phyloP scores from a whole-genome alignment of 2,113 vertebrate species.

The human (Homo sapiens) region DNA sequence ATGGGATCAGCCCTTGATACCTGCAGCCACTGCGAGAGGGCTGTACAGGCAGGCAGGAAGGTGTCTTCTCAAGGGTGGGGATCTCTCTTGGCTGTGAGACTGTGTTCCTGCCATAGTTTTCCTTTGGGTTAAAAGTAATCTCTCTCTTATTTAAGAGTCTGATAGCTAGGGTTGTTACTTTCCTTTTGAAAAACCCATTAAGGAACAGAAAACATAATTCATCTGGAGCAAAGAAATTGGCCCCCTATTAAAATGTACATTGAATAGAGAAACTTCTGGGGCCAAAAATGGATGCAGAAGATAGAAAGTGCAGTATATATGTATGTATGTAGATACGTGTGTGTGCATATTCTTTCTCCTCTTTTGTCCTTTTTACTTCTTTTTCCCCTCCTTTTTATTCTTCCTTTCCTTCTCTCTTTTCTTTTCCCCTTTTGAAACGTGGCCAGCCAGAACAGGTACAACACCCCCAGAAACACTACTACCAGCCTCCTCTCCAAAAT shows the following conservation, averaged over 20 bases:
- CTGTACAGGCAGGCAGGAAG: not conserved
- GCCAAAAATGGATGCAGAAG: not conserved
- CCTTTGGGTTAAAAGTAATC: not conserved
- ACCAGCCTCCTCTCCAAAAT: not conserved
- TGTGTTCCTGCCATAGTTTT: not conserved
- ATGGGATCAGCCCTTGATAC: accelerated
- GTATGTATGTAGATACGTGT: too few relatives aligned
- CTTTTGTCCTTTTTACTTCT: not conserved
- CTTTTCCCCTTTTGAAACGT: not conserved
- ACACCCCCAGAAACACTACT: not conserved
- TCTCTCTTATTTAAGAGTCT: not conserved
- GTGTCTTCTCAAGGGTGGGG: too few relatives aligned
- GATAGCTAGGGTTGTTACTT: not conserved
- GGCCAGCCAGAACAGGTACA: not conserved
- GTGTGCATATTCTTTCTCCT: not conserved
- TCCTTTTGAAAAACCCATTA: not conserved
- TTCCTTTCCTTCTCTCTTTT: not conserved
- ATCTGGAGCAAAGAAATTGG: not conserved
- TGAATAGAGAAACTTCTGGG: not conserved
- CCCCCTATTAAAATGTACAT: not conserved
- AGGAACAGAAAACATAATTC: not conserved
- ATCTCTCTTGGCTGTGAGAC: not conserved
- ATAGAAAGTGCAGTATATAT: not conserved
- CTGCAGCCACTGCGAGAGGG: not conserved
- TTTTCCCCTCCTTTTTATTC: accelerated